phyloP scores from a whole-genome alignment of 2,888 invertebrate genomes.

The Gymnosoma rotundatum region DNA sequence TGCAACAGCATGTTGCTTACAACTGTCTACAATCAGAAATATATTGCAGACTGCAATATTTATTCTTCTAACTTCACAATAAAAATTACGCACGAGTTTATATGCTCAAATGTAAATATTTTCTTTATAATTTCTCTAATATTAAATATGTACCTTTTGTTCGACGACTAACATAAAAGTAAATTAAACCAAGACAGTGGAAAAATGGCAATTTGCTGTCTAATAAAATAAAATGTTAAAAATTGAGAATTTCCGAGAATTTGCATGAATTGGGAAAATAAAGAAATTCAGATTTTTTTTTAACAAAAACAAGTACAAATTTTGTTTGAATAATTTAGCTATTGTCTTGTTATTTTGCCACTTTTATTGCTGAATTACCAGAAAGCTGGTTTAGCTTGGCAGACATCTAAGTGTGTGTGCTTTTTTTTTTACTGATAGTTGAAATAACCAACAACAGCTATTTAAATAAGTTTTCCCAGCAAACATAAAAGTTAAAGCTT shows the following conservation, averaged over 20 bases:
- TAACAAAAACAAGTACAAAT: no score
- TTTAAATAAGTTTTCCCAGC: no score
- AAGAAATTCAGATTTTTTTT: neutral
- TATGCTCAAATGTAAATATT: conserved; percentile 2
- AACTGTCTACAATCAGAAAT: conserved; percentile 49
- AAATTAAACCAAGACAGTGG: conserved; percentile 14
- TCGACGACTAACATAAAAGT: neutral
- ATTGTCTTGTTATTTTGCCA: conserved; percentile 6
- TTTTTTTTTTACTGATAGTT: no score
- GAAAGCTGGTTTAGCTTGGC: neutral
- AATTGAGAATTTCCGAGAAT: conserved; percentile 20
- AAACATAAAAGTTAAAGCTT: no score
- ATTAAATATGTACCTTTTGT: neutral
- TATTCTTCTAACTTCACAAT: conserved; percentile 45
- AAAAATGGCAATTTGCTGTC: neutral
- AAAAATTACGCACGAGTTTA: conserved; percentile 28
- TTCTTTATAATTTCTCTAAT: neutral
- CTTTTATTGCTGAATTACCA: neutral
- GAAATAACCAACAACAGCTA: no score
- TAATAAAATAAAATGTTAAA: conserved; percentile 11
- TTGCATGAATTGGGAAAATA: neutral
- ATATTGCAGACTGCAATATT: conserved; percentile 39
- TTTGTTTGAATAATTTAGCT: no score
- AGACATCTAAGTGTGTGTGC: neutral
- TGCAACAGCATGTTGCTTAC: neutral